Percentiles rank a stretch among this genome's conserved stretches.
These are phyloP conservation scores for Carduelis carduelis DNA, from an alignment of 2,797 vertebrate species.

Conservation along the genomic window DNA sequence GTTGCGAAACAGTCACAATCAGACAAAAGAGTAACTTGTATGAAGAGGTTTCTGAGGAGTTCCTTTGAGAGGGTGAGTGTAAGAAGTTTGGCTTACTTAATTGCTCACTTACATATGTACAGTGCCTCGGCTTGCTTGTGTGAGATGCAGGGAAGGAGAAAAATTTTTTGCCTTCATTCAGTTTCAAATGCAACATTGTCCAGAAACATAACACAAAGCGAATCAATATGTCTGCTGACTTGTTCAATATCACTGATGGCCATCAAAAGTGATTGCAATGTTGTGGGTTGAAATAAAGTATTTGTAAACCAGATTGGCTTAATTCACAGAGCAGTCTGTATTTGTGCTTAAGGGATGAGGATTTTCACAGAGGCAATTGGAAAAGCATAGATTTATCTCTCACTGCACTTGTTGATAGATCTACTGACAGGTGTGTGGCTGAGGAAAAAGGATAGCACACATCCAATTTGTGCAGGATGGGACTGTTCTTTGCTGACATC, in stretches of 20 bases:
- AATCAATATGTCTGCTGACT: not conserved
- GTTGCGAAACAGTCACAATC: not conserved
- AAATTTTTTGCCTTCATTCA: not conserved
- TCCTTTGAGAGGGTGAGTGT: not conserved
- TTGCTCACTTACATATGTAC: not conserved
- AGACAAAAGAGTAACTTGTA: not conserved
- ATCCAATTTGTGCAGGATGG: not conserved
- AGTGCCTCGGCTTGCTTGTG: not conserved
- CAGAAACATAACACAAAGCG: accelerated
- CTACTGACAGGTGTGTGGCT: conserved; percentile 3
- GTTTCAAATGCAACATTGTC: not conserved
- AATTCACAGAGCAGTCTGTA: not conserved
- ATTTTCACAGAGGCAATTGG: not conserved
- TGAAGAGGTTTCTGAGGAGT: not conserved
- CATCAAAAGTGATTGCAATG: not conserved
- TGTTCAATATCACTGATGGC: not conserved
- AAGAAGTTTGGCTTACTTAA: not conserved
- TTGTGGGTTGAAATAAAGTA: not conserved
- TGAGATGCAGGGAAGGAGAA: not conserved
- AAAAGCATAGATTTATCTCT: not conserved
- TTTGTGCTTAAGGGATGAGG: not conserved
- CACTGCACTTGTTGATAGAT: not conserved
- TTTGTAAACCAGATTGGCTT: not conserved
- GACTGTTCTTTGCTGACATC: conserved; percentile 25
- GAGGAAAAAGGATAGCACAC: not conserved